Percentiles rank a stretch among this genome's conserved stretches.
phyloP scores from a whole-genome alignment of 2,797 vertebrate genomes.

The Antrozous pallidus region DNA sequence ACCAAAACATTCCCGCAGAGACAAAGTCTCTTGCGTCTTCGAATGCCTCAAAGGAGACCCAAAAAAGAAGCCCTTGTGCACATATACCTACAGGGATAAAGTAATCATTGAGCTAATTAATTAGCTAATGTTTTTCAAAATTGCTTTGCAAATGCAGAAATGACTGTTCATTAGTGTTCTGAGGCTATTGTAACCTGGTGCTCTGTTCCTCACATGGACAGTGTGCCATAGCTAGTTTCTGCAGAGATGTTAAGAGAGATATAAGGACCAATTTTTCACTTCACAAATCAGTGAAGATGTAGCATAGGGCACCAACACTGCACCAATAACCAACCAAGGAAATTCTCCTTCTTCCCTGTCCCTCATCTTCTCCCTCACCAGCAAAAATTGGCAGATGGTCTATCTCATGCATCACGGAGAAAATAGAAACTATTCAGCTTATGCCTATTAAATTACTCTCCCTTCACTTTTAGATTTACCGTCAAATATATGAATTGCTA shows the following conservation, averaged over 20 bases:
- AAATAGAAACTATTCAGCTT: not conserved
- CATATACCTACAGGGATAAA: slow-evolving; percentile 53
- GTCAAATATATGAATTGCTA: not conserved
- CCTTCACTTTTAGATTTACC: not conserved
- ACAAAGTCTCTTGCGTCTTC: slow-evolving; percentile 64
- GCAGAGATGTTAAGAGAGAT: not conserved
- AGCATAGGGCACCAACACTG: not conserved
- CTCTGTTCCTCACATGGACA: not conserved
- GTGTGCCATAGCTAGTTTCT: not conserved
- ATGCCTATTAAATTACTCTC: not conserved
- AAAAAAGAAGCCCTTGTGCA: not conserved
- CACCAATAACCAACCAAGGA: not conserved
- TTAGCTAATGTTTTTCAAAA: slow-evolving; percentile 56
- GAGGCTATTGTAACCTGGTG: not conserved
- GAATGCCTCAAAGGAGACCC: slow-evolving; percentile 36
- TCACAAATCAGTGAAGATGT: not conserved
- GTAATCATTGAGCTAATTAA: slow-evolving; percentile 59
- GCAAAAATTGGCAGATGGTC: not conserved
- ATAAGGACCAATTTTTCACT: not conserved
- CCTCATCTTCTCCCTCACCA: not conserved
- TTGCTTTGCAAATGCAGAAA: slow-evolving; percentile 43
- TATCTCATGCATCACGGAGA: not conserved
- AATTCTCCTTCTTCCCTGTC: not conserved
- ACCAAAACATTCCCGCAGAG: slow-evolving; percentile 70
- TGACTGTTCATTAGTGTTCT: not conserved